Evolutionary conservation across 2,113 vertebrate genomes (phyloP).

Genomic region (Stegastes partitus): DNA sequence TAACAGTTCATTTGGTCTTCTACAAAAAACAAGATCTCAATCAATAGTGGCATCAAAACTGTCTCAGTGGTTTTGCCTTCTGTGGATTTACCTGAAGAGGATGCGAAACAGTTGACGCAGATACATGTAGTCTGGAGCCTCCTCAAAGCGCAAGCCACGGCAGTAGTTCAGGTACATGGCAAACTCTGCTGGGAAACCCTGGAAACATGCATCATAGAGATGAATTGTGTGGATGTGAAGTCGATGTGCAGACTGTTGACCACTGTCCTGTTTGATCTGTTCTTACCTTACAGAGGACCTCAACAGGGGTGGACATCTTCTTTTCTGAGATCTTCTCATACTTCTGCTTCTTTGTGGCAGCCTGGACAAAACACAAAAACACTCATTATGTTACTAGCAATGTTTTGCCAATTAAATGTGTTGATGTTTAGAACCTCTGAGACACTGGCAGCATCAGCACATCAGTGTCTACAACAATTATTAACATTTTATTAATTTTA

Average conservation of each 20-base stretch:
- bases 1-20: too few species aligned
- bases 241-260: background rate
- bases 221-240: background rate
- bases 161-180: conserved; percentile 99
- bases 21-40: too few species aligned
- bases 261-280: background rate
- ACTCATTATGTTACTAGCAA: background rate
- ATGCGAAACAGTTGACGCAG: conserved; percentile 99
- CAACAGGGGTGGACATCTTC: conserved; percentile 99
- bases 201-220: conserved; percentile 8
- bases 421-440: too few species aligned
- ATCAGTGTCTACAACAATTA: too few species aligned
- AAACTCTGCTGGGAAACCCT: conserved; percentile 99
- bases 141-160: conserved; percentile 98
- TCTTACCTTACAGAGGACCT: conserved; percentile 99
- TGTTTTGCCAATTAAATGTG: too few species aligned
- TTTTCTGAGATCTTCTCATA: conserved; percentile 99
- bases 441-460: too few species aligned
- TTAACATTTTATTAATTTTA: too few species aligned
- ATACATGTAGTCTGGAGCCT: conserved; percentile 99
- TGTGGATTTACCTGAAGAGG: conserved; percentile 92
- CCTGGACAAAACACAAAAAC: conserved; percentile 85
- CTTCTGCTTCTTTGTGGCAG: conserved; percentile 99
- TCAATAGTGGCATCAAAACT: too few species aligned
- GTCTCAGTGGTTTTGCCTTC: too few species aligned